Conservation (phyloP, 2,113 vertebrate species). For the Diglossa brunneiventris region DNA sequence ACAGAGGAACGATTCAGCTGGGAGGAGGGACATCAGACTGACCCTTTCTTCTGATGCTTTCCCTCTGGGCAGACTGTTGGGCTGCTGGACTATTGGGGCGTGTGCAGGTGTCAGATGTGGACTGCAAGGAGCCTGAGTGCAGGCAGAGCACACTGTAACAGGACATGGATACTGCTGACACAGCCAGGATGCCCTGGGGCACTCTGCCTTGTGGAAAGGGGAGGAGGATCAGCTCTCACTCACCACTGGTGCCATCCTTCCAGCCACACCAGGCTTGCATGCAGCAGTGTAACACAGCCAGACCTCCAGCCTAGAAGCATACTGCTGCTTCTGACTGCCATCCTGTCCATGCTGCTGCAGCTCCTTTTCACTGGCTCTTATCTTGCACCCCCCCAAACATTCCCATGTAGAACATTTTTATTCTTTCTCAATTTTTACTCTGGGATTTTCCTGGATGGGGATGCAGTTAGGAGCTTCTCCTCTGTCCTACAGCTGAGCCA, state of each 20-base stretch:
- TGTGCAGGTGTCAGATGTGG: neutral
- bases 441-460: conserved; percentile 28
- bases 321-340: neutral
- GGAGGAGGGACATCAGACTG: neutral
- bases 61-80: neutral
- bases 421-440: neutral
- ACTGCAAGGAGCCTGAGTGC: neutral
- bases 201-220: neutral
- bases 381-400: neutral
- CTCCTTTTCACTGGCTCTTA: neutral
- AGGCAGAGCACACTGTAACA: neutral
- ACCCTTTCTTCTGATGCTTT: neutral
- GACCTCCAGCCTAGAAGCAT: neutral
- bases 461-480: neutral
- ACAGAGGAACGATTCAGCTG: neutral
- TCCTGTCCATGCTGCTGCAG: neutral
- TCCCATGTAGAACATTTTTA: conserved; percentile 11
- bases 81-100: rapidly evolving
- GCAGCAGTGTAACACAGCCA: neutral
- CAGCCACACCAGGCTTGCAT: neutral
- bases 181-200: neutral
- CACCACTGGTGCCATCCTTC: neutral
- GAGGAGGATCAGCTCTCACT: neutral
- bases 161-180: neutral
- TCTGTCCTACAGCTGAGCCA: neutral